Percentiles rank a stretch among this genome's conserved stretches.
phyloP scores from a whole-genome alignment of 2,113 vertebrate species.

The Ellobius talpinus region DNA sequence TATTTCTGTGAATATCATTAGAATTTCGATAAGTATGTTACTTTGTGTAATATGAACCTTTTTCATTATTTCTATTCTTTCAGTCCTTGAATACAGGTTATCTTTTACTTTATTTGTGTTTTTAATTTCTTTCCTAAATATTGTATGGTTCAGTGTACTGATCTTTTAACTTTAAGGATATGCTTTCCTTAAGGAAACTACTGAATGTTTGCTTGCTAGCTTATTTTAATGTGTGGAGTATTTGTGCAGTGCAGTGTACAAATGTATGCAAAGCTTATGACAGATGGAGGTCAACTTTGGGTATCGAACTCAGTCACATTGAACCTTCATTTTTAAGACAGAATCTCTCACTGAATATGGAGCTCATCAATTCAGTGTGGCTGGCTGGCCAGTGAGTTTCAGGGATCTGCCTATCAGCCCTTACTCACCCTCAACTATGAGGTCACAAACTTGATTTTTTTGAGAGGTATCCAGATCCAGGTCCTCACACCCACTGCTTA shows the following conservation, averaged over 20 bases:
- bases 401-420: neutral
- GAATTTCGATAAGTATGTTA: neutral
- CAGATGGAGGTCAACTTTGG: neutral
- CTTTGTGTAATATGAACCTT: neutral
- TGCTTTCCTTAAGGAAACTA: neutral
- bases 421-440: neutral
- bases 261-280: neutral
- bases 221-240: neutral
- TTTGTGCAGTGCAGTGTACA: neutral
- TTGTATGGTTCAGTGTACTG: neutral
- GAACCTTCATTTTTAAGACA: neutral
- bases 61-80: neutral
- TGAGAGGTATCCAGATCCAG: neutral
- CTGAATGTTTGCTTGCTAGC: neutral
- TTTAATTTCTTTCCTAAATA: neutral
- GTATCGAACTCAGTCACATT: neutral
- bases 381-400: neutral
- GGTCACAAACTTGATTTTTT: neutral
- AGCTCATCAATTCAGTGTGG: neutral
- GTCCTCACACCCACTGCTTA: neutral
- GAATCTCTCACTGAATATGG: neutral
- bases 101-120: neutral
- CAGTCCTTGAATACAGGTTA: neutral
- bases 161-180: neutral
- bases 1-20: neutral